Conservation (phyloP, 2,888 invertebrate genomes). For the Caenorhabditis imperialis region DNA sequence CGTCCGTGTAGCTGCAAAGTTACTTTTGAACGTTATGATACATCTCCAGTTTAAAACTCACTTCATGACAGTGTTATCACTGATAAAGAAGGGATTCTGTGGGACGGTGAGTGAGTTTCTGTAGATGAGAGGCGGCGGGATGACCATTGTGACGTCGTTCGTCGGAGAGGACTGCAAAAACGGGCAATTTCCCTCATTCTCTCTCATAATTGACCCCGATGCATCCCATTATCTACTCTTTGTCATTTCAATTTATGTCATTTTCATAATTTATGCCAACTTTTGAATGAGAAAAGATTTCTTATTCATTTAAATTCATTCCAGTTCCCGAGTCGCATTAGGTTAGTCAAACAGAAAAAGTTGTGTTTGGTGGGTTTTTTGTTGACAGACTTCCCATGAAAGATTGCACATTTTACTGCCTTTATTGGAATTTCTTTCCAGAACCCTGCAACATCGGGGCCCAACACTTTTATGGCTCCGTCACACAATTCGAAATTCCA, state of each 20-base stretch:
- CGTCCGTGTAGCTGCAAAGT: constrained; percentile 38
- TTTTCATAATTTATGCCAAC: constrained; percentile 24
- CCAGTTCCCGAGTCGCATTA: no score
- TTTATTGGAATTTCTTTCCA: no score
- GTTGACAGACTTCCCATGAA: no score
- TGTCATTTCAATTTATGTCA: constrained; percentile 11
- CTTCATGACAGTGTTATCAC: constrained; percentile 33
- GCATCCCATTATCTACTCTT: constrained; percentile 3
- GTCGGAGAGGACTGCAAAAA: constrained; percentile 33
- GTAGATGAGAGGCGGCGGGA: constrained; percentile 21
- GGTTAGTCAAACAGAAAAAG: no score
- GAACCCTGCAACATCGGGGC: no score
- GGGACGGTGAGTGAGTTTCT: constrained; percentile 44
- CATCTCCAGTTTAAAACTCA: constrained; percentile 1
- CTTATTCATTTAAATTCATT: no score
- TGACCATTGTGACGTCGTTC: constrained; percentile 25
- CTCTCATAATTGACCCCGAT: constrained; percentile 32
- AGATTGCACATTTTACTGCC: no score
- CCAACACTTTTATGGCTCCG: constrained; percentile 10
- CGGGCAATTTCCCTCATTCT: neutral
- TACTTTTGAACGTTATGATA: no score
- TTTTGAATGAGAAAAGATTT: constrained; percentile 3
- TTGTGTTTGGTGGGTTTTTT: no score
- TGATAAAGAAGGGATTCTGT: constrained; percentile 43
- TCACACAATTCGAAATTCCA: constrained; percentile 37